phyloP scores from a whole-genome alignment of 1,140 invertebrate species.

The Nilaparvata lugens region DNA sequence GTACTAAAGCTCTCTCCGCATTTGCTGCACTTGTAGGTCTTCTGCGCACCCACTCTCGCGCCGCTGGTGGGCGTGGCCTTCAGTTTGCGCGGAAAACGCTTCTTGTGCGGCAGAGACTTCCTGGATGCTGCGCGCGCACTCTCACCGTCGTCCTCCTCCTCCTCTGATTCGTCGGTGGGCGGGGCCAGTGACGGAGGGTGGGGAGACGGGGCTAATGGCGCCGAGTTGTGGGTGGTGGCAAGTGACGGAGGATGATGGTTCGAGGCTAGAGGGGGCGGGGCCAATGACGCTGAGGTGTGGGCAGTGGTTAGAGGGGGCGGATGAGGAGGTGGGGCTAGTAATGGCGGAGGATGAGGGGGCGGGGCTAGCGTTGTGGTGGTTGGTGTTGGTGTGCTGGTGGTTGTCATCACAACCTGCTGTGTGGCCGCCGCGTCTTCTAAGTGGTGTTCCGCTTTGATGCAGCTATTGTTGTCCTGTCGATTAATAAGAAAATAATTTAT shows the following conservation, averaged over 20 bases:
- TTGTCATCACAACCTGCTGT: no score
- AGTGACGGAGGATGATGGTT: not conserved
- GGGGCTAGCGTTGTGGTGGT: no score
- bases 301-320: no score
- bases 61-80: slow-evolving; percentile 34
- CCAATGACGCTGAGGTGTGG: not conserved
- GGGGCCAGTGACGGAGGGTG: not conserved
- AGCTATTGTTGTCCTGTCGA: not conserved
- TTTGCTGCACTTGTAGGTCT: slow-evolving; percentile 34
- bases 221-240: not conserved
- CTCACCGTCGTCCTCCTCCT: slow-evolving; percentile 29
- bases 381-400: no score
- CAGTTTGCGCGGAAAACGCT: slow-evolving; percentile 50
- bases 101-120: slow-evolving; percentile 56
- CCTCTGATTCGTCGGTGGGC: slow-evolving; percentile 21
- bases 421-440: no score
- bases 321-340: no score
- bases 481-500: not conserved
- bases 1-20: slow-evolving; percentile 34
- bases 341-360: no score
- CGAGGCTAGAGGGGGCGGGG: not conserved
- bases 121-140: slow-evolving; percentile 32
- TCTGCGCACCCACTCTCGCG: slow-evolving; percentile 24
- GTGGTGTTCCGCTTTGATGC: no score
- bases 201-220: not conserved